Evolutionary conservation across 2,797 vertebrate species (phyloP).

Genomic region (Melopsittacus undulatus): DNA sequence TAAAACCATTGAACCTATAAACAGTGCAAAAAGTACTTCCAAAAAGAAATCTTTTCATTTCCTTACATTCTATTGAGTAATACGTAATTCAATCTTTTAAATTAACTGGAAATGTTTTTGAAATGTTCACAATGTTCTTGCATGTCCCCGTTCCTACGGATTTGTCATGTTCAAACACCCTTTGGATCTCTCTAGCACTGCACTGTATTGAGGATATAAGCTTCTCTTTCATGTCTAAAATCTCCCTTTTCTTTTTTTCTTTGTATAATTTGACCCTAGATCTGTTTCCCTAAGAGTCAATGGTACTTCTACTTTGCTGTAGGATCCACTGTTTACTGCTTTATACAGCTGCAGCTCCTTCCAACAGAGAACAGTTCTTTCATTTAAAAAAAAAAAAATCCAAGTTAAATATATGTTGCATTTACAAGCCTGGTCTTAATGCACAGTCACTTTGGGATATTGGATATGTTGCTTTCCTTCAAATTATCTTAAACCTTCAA

Average conservation of each 20-base stretch:
- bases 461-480: conserved; percentile 37
- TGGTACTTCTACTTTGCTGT: not conserved
- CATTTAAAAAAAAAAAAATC: not conserved
- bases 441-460: not conserved
- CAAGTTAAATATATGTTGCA: not conserved
- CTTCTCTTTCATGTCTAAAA: not conserved
- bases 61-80: conserved; percentile 16
- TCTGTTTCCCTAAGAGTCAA: not conserved
- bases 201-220: not conserved
- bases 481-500: conserved; percentile 14
- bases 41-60: not conserved
- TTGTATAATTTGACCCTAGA: not conserved
- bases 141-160: not conserved
- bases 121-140: not conserved
- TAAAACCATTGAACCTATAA: not conserved
- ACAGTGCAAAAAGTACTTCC: not conserved
- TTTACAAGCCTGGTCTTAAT: not conserved
- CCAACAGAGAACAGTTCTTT: not conserved
- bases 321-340: not conserved
- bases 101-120: conserved; percentile 22
- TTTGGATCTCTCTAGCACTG: not conserved
- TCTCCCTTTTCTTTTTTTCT: not conserved
- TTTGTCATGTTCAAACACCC: not conserved
- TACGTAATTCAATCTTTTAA: conserved; percentile 31
- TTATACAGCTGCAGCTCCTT: not conserved